Evolutionary conservation across 2,888 invertebrate species (phyloP), one percentile per base, ranked within the genome.

Genomic region (Malacosoma neustria): DNA sequence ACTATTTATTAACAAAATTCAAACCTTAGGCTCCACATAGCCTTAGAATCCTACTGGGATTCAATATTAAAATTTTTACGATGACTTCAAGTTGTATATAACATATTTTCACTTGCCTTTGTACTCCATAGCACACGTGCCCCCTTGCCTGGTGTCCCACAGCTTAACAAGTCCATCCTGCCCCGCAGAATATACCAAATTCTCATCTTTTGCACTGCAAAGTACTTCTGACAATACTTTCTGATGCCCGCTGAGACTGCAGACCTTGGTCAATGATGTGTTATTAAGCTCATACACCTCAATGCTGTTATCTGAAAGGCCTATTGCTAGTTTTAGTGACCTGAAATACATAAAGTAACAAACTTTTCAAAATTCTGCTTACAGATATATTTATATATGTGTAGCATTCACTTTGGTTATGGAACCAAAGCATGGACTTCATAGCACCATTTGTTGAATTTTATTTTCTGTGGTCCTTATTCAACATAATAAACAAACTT

Each of bases 81-180:
- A n/a, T n/a, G n/a, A n/a, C n/a, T n/a, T n/a, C n/a, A n/a, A n/a
- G n/a, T n/a, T n/a, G n/a, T n/a, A n/a, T n/a, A n/a, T n/a, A n/a
- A n/a, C n/a, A n/a, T n/a, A n/a, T n/a, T n/a, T n/a, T n/a, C n/a
- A 12, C 2, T 37, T 13, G 77, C 81, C 73, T 68, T 69, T 73
- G 46, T 72, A 75, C 39, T 80, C 72, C 40, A 71, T 73, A 1
- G 65, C 72, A 57, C 71, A 73, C 34, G 42, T 56, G 0, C 73
- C 85, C 38, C 87, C 80, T 1, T 76, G 71, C 54, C 92, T 72
- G 1, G 89, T 74, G 62, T 93, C 92, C 88, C 90, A 92, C 35
- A 90, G 58, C 51, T 87, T 88, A 15, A 92, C 72, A 13, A 63
- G 48, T 1, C 91, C 90, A 60, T 90, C 87, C 32, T 72, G 68